These are phyloP conservation scores for Alectoris magna DNA, from an alignment of 2,797 vertebrate species.

Conservation along the genomic window DNA sequence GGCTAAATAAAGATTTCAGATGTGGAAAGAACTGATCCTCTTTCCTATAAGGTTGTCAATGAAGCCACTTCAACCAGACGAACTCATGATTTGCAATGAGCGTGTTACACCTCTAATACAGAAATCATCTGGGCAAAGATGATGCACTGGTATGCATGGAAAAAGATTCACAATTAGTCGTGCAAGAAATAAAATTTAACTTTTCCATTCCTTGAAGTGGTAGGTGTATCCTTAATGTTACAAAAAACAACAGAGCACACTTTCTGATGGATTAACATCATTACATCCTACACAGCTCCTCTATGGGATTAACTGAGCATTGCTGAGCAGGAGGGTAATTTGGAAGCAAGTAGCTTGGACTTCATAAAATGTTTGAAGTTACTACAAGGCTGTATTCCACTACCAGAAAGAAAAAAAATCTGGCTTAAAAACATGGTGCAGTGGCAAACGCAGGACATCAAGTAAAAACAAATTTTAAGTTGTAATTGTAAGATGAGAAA, in stretches of 20 bases:
- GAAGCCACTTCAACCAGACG: not conserved
- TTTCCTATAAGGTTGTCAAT: not conserved
- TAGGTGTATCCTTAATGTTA: not conserved
- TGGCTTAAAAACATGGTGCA: not conserved
- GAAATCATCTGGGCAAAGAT: not conserved
- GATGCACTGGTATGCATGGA: not conserved
- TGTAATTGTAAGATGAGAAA: not conserved
- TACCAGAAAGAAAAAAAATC: not conserved
- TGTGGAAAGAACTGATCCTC: not conserved
- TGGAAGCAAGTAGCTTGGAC: not conserved
- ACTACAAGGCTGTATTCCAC: not conserved
- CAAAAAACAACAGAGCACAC: not conserved
- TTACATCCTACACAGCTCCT: not conserved
- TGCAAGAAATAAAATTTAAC: not conserved
- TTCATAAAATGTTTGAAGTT: not conserved
- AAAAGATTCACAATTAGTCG: not conserved
- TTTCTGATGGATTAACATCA: not conserved
- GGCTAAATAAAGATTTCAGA: not conserved
- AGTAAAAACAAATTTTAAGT: not conserved
- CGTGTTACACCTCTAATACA: not conserved
- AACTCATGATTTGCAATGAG: not conserved
- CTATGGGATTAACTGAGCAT: not conserved
- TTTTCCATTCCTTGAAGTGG: not conserved
- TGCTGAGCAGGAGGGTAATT: not conserved
- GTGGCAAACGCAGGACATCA: not conserved